Conservation (phyloP, 2,113 vertebrate species). For the Ceyx margarethae region DNA sequence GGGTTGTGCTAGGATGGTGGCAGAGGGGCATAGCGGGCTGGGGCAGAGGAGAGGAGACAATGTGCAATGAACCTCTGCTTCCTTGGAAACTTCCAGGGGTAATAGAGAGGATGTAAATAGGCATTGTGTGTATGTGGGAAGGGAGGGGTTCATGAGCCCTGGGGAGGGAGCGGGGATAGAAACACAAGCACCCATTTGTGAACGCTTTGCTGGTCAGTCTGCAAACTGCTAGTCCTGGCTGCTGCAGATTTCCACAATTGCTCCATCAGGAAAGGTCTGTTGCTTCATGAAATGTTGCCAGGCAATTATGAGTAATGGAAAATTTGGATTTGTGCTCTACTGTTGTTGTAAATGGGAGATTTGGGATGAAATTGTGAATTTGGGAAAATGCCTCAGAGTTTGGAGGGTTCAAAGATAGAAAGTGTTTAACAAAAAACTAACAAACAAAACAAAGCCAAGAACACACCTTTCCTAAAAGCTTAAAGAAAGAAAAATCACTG, state of each 20-base stretch:
- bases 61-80: background rate
- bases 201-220: background rate
- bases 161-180: background rate
- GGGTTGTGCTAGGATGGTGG: background rate
- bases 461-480: background rate
- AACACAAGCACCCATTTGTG: background rate
- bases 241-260: background rate
- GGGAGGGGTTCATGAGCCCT: background rate
- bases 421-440: background rate
- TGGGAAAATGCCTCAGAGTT: background rate
- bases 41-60: background rate
- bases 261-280: background rate
- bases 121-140: rapidly evolving
- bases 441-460: background rate
- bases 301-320: rapidly evolving
- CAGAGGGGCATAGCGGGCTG: background rate
- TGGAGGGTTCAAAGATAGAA: background rate
- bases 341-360: background rate
- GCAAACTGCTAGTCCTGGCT: background rate
- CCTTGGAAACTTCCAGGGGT: background rate
- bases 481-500: background rate
- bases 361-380: background rate
- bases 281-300: background rate
- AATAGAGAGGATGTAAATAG: background rate
- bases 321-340: rapidly evolving